Evolutionary conservation across 2,888 invertebrate species (phyloP), one percentile per base, ranked within the genome.

Genomic region (Isotomurus palustris): DNA sequence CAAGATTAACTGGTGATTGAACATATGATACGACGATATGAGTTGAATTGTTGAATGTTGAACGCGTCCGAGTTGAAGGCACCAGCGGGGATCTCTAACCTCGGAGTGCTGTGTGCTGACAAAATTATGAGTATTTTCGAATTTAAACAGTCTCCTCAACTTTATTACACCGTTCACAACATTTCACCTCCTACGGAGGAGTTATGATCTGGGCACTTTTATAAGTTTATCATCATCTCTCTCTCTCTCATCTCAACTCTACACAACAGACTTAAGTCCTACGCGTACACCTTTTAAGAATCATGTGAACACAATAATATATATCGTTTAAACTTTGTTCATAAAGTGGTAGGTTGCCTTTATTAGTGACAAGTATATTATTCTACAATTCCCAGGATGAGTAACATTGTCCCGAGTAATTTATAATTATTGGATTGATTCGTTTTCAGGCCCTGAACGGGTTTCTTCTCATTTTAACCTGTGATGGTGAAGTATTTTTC

Each of bases 401-500:
- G 32, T 32, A 32, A 10, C 25, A 47, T 47, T n/a, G n/a, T 19
- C 3, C 25, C 10, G 19, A 47, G 17, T 14, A 4, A 36, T 8
- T 29, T 12, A 14, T 24, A 25, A n/a, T 27, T 53, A 5, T 14
- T 27, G 12, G 14, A 62, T 72, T 70, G 67, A 73, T 64, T 73
- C 72, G 60, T 75, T 82, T 77, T 55, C 84, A 95, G 96, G 97
- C 97, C 68, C 83, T 99, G 76, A 97, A 97, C 79, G 99, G 99
- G 73, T 99, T 99, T 83, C 85, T 99, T 75, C 88, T 99, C 83
- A 95, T 99, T 75, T 83, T 99, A 69, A 96, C 95, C 71, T 95
- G 95, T 79, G 96, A 97, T 76, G 97, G 97, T 64, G 99, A 99
- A 78, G 96, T 99, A 50, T 99, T 99, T 83, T 99, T 96, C 80